Base-by-base conservation (phyloP, 2,888 invertebrate species). In the Metallyticus violacea region DNA sequence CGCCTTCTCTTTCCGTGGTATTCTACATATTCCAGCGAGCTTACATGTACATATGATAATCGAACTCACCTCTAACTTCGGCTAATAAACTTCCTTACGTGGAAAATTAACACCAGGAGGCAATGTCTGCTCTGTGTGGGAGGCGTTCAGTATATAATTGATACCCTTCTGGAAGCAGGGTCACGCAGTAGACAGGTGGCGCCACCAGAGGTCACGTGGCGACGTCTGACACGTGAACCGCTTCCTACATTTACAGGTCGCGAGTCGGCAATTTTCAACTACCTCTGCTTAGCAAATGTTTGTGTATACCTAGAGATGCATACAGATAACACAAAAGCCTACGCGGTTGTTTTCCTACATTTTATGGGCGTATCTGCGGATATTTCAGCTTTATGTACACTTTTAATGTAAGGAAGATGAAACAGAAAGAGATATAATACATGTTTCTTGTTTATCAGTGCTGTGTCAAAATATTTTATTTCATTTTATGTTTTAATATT, bases 121-220 rank as follows among this genome's bases (percentile, higher is more conserved):
- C 62, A 6, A 9, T 25, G 81, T 81, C 40, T 22, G 28, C 40
- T 80, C n/a, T 27, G 27, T 5, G 30, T 22, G 6, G 7, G 81
- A 40, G 25, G 77, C 25, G n/a, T 77, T n/a, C 28, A 22, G 82
- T 76, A 77, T 83, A 83, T 83, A 83, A 83, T 83, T 83, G 83
- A 83, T 83, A 83, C 77, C 77, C 28, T 83, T 77, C 83, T 62
- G 25, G 25, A 15, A 15, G 30, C 82, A 26, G 76, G 40, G 76
- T 77, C 83, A 83, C 83, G 83, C 83, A 83, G 28, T 29, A 83
- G 83, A 83, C 83, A 26, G 27, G 77, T 77, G 83, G 83, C 83
- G 83, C 83, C 83, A 83, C 76, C 83, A 77, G 22, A n/a, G 77
- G 83, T 83, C 83, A 83, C 83, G 83, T 83, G 76, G 81, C 30